Conservation (phyloP, 2,113 vertebrate genomes). For the Mesocricetus auratus region DNA sequence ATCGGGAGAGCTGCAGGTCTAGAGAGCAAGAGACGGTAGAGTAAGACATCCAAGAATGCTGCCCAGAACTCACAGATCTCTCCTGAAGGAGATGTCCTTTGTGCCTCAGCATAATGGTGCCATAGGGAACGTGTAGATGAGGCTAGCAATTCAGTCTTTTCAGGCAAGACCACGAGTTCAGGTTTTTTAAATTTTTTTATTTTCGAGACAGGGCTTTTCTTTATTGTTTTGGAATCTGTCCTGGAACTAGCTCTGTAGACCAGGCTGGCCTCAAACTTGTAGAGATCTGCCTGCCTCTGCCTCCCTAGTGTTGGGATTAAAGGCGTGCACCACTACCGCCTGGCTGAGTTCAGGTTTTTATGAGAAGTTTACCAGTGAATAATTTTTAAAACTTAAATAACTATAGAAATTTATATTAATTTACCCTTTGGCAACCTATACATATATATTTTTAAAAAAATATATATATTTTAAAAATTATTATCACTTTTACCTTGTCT, state of each 20-base stretch:
- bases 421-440: background rate
- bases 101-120: background rate
- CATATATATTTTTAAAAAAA: background rate
- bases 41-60: too few species aligned
- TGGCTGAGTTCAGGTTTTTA: background rate
- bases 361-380: background rate
- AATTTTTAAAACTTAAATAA: background rate
- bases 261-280: too few species aligned
- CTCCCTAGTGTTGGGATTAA: too few species aligned
- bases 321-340: too few species aligned
- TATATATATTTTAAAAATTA: background rate
- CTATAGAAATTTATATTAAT: background rate
- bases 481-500: background rate
- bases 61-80: fast-evolving
- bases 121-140: fast-evolving
- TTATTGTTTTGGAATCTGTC: too few species aligned
- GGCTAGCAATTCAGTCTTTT: background rate
- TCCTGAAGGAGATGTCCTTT: background rate
- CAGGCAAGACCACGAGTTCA: background rate
- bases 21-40: too few species aligned
- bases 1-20: too few species aligned
- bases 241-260: too few species aligned
- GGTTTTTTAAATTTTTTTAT: too few species aligned
- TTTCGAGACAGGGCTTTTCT: too few species aligned
- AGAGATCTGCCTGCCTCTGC: too few species aligned